These are phyloP conservation scores for Triplophysa rosa DNA, from an alignment of 2,113 vertebrate species.

Conservation along the genomic window DNA sequence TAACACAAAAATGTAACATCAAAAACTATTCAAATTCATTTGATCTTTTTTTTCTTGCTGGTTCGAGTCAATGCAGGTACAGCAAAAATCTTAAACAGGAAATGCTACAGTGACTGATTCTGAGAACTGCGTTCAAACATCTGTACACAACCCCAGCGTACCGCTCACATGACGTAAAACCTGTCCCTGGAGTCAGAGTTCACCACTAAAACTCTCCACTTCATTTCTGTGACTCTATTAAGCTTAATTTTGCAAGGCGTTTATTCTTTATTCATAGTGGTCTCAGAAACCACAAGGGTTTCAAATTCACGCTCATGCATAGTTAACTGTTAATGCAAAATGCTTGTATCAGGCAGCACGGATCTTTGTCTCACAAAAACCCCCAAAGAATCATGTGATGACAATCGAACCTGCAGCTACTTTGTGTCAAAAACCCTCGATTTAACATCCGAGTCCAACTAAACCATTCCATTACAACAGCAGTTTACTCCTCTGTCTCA, in stretches of 20 bases:
- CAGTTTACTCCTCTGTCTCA: slow-evolving; percentile 27
- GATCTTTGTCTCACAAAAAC: slow-evolving; percentile 57
- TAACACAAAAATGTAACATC: not conserved
- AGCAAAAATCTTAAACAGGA: not conserved
- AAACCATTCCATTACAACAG: slow-evolving; percentile 19
- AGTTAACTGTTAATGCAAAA: slow-evolving; percentile 58
- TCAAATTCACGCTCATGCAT: slow-evolving; percentile 54
- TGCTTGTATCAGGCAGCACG: slow-evolving; percentile 53
- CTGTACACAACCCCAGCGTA: not conserved
- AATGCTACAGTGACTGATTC: slow-evolving; percentile 8
- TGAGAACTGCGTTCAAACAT: slow-evolving; percentile 7
- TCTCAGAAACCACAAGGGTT: slow-evolving; percentile 46
- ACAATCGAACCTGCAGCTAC: slow-evolving; percentile 50
- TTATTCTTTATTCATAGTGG: slow-evolving; percentile 53
- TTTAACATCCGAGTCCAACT: slow-evolving; percentile 53
- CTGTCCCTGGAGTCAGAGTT: slow-evolving; percentile 31
- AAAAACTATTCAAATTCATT: too few species aligned
- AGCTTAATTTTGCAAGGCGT: slow-evolving; percentile 50
- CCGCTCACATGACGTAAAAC: not conserved
- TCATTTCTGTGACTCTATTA: slow-evolving; percentile 25
- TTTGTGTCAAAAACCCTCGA: slow-evolving; percentile 54
- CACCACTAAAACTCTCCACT: slow-evolving; percentile 28
- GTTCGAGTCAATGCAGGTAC: not conserved
- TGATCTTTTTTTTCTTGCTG: not conserved
- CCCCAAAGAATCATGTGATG: slow-evolving; percentile 39